phyloP scores from a whole-genome alignment of 2,113 vertebrate genomes.

The Pomatorhinus ruficollis region DNA sequence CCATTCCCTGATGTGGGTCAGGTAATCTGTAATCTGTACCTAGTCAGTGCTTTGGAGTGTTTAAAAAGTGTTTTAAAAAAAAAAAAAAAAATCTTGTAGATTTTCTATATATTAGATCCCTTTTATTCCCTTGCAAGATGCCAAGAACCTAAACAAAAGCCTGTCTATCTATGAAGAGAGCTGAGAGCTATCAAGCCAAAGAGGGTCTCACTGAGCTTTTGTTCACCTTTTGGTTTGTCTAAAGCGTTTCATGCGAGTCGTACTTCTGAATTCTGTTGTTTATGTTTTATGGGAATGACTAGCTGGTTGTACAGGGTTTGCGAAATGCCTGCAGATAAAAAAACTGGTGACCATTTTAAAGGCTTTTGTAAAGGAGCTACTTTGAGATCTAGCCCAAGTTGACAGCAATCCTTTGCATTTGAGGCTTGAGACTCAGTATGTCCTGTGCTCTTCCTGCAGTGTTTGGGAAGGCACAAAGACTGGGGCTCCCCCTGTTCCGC shows the following conservation, averaged over 20 bases:
- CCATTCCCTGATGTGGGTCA: neutral
- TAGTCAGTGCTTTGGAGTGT: neutral
- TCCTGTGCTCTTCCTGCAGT: neutral
- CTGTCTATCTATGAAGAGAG: neutral
- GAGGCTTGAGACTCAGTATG: neutral
- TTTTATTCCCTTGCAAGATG: neutral
- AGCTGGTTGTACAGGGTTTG: neutral
- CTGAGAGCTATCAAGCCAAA: neutral
- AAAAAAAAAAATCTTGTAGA: neutral
- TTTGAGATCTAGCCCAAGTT: neutral
- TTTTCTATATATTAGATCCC: neutral
- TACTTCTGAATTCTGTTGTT: neutral
- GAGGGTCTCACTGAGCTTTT: neutral
- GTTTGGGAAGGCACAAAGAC: neutral
- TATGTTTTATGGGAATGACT: neutral
- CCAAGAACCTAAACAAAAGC: conserved; percentile 14
- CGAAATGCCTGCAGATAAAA: neutral
- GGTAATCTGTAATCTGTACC: conserved; percentile 1
- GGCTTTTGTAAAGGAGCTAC: neutral
- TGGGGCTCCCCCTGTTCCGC: neutral
- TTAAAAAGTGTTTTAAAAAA: neutral
- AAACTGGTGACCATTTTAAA: neutral
- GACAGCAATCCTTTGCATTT: neutral
- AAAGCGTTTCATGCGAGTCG: neutral
- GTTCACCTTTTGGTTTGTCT: neutral